Evolutionary conservation across 2,797 vertebrate genomes (phyloP), one percentile per base, ranked within the genome.

Genomic region (Sarcoramphus papa): DNA sequence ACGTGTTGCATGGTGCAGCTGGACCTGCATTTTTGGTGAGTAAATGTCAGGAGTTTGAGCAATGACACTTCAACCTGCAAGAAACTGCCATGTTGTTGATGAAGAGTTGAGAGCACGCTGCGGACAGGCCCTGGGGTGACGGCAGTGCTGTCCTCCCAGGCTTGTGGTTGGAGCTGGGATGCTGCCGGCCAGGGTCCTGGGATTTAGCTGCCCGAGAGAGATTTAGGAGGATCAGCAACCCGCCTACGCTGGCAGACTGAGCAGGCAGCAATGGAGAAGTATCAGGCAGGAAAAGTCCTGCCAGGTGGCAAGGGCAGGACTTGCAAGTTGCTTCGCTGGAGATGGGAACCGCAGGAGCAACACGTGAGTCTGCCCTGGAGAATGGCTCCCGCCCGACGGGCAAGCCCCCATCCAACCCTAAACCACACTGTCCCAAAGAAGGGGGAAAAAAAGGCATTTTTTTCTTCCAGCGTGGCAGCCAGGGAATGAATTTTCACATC

Each of bases 1-100:
- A 31, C 2, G 3, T 1, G 12, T 8, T 10, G 9, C 12, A 2
- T 2, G 3, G 14, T 16, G 41, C 2, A 3, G 41, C 48, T 23
- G 24, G 45, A 33, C 33, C 43, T 14, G 18, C 7, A 2, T 10
- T 30, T 48, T 19, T 21, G 53, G 60, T 37, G 27, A 30, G 7
- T 18, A 27, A 33, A 62, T 4, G 12, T 30, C 31, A 48, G 73
- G 16, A 78, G 15, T 41, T 25, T 33, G 41, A 78, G 47, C 47
- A 48, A 48, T 9, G 16, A 47, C 15, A 14, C 41, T 64, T 60
- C 65, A 43, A 21, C 45, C 35, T 33, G 53, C 47, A 41, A 37
- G 37, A 37, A 59, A 35, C 21, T 4, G 17, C 59, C 14, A 2
- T 8, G 41, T 6, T 15, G 20, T 15, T 35, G 63, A 35, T 15